Evolutionary conservation across 2,888 invertebrate species (phyloP).

Genomic region (Apamea epomidion): DNA sequence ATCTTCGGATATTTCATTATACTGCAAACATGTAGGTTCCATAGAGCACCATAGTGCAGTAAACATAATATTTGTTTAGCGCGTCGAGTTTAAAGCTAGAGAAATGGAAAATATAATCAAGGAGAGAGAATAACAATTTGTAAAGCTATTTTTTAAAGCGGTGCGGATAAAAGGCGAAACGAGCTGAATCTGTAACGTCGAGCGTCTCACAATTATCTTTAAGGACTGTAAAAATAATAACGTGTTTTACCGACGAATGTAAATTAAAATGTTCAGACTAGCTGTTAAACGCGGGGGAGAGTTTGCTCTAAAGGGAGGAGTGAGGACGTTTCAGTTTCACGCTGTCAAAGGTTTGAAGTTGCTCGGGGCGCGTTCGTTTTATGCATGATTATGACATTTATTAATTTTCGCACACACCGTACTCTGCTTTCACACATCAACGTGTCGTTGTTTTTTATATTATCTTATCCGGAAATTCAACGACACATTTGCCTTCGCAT

Average conservation of each 20-base stretch:
- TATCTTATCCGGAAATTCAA: neutral
- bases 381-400: conserved; percentile 73
- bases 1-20: conserved; percentile 64
- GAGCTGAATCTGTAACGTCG: conserved; percentile 56
- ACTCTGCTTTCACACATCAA: conserved; percentile 58
- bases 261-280: conserved; percentile 76
- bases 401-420: conserved; percentile 73
- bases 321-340: conserved; percentile 73
- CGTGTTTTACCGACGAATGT: conserved; percentile 69
- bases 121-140: conserved; percentile 25
- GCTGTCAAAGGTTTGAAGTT: conserved; percentile 74
- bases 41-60: conserved; percentile 14
- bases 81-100: conserved; percentile 13
- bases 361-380: conserved; percentile 69
- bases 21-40: conserved; percentile 40
- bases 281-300: conserved; percentile 67
- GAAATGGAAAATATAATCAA: conserved; percentile 12
- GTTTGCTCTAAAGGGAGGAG: conserved; percentile 67
- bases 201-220: conserved; percentile 70
- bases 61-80: conserved; percentile 19
- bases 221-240: conserved; percentile 74
- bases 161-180: conserved; percentile 17
- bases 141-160: conserved; percentile 28
- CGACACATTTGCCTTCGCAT: neutral
- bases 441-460: conserved; percentile 42